Percentiles rank a stretch among this genome's conserved stretches.
Evolutionary conservation across 2,797 vertebrate genomes (phyloP).

Genomic region (Jordanella pulchra): DNA sequence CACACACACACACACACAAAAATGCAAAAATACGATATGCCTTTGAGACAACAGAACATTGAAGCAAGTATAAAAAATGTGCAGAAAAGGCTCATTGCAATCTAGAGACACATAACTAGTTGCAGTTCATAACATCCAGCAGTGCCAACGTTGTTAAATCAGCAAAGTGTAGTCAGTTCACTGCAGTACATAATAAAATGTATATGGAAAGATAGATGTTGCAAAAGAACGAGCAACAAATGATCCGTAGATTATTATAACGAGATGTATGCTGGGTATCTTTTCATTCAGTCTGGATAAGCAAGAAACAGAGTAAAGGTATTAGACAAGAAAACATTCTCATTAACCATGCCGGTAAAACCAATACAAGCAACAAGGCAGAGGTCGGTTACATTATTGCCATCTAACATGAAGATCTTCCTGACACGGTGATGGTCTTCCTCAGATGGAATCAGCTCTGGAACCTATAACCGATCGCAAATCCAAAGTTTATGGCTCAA

Average conservation of each 20-base stretch:
- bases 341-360: constrained; percentile 33
- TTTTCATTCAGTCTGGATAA: constrained; percentile 11
- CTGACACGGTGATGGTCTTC: constrained; percentile 87
- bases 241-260: constrained; percentile 7
- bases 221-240: constrained; percentile 31
- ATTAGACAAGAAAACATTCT: not conserved
- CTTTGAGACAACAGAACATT: constrained; percentile 42
- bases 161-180: constrained; percentile 2
- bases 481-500: constrained; percentile 18
- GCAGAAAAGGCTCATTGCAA: not conserved
- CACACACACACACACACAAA: constrained; percentile 1
- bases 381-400: constrained; percentile 73
- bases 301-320: constrained; percentile 21
- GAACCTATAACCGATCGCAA: constrained; percentile 72
- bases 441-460: constrained; percentile 77
- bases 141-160: constrained; percentile 19
- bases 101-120: not conserved
- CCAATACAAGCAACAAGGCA: constrained; percentile 27
- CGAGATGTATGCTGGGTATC: not conserved
- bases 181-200: constrained; percentile 21
- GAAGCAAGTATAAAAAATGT: constrained; percentile 17
- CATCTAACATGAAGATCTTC: constrained; percentile 85
- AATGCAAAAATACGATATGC: constrained; percentile 59
- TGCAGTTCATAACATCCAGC: constrained; percentile 12
- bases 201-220: constrained; percentile 41